phyloP scores from a whole-genome alignment of 1,140 invertebrate genomes.

The Anthonomus grandis region DNA sequence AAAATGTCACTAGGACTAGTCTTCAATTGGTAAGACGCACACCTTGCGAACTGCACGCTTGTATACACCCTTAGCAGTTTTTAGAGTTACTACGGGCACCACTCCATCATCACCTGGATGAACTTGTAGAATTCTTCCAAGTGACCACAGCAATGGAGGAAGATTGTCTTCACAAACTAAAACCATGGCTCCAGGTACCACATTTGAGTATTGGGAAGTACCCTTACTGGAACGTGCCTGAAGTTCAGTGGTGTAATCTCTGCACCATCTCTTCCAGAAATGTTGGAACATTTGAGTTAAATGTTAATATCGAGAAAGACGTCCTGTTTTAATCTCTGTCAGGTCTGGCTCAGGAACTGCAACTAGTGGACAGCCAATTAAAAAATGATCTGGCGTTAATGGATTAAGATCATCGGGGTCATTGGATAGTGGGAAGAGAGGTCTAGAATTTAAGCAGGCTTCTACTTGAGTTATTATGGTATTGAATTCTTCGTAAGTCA shows the following conservation, averaged over 20 bases:
- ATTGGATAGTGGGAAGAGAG: slow-evolving; percentile 22
- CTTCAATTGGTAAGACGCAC: too few species aligned
- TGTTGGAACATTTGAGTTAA: slow-evolving; percentile 25
- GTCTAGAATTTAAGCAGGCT: slow-evolving; percentile 28
- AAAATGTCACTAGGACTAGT: too few species aligned
- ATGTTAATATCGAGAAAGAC: slow-evolving; percentile 11
- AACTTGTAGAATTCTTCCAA: slow-evolving; percentile 42
- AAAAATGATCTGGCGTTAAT: slow-evolving; percentile 31
- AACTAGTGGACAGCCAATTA: slow-evolving; percentile 25
- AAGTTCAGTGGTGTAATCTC: too few species aligned
- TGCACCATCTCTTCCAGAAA: slow-evolving; percentile 38
- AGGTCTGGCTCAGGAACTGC: slow-evolving; percentile 2
- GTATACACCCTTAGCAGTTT: too few species aligned
- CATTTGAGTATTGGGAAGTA: slow-evolving; percentile 23
- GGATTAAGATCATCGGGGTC: slow-evolving; percentile 30
- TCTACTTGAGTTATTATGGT: slow-evolving; percentile 21
- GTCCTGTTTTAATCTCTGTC: not conserved
- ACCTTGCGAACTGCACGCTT: too few species aligned
- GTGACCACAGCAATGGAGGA: slow-evolving; percentile 29
- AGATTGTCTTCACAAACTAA: slow-evolving; percentile 34
- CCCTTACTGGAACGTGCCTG: too few species aligned
- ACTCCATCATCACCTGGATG: slow-evolving; percentile 37
- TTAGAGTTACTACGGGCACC: slow-evolving; percentile 39
- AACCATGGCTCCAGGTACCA: slow-evolving; percentile 39
- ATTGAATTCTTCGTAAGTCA: slow-evolving; percentile 9